These are phyloP conservation scores for Bungarus multicinctus DNA, from an alignment of 2,113 vertebrate species.

Conservation along the genomic window DNA sequence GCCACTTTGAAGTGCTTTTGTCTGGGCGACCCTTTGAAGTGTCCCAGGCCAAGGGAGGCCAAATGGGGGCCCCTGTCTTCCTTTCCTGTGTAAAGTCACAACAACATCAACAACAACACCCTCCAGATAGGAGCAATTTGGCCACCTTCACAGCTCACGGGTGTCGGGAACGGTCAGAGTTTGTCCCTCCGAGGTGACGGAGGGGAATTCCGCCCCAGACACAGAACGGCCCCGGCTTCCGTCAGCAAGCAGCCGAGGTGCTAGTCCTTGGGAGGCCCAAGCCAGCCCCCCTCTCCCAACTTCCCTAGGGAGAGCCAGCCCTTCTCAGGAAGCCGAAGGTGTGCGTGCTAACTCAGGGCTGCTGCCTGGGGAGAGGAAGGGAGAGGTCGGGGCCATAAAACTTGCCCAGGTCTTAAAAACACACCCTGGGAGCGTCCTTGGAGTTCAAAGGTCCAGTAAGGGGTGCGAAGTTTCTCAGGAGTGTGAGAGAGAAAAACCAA, in stretches of 20 bases:
- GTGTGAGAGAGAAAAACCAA: slow-evolving; percentile 58
- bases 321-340: neutral
- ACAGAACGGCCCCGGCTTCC: neutral
- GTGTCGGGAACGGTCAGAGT: neutral
- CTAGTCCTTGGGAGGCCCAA: neutral
- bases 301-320: neutral
- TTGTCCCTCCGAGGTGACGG: neutral
- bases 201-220: neutral
- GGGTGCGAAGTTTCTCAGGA: slow-evolving; percentile 47
- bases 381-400: neutral
- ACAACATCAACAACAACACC: neutral
- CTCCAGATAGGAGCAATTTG: neutral
- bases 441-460: slow-evolving; percentile 75
- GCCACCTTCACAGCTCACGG: neutral
- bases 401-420: slow-evolving; percentile 47
- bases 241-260: neutral
- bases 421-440: slow-evolving; percentile 62
- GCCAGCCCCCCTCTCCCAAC: neutral
- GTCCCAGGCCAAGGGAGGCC: neutral
- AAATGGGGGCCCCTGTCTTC: neutral
- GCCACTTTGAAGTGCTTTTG: neutral
- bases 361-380: neutral
- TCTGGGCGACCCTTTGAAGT: slow-evolving; percentile 13
- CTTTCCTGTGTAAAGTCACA: neutral
- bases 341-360: neutral